Conservation (phyloP, 1,140 invertebrate genomes). For the Caenorhabditis brenneri region DNA sequence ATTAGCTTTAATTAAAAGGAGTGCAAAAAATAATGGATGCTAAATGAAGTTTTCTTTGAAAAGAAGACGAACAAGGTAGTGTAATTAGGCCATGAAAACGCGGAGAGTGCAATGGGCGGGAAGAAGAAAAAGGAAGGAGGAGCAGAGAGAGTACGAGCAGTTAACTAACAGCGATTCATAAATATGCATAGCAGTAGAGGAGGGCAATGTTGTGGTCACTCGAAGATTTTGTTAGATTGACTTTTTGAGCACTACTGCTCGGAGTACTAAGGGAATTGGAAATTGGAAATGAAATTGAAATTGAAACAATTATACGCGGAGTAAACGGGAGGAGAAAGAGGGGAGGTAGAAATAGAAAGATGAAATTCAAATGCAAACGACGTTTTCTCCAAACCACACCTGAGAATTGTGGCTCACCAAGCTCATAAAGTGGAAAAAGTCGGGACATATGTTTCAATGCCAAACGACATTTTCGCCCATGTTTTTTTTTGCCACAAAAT, state of each 20-base stretch:
- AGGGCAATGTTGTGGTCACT: conserved; percentile 36
- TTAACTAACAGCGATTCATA: conserved; percentile 42
- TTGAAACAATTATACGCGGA: neutral
- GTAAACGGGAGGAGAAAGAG: neutral
- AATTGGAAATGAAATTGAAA: conserved; percentile 11
- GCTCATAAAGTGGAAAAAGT: neutral
- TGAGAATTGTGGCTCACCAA: neutral
- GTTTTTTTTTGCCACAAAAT: neutral
- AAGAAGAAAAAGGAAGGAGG: neutral
- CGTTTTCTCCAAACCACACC: neutral
- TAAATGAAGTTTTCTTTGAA: neutral
- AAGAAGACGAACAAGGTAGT: neutral
- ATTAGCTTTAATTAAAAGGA: neutral
- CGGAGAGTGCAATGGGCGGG: neutral
- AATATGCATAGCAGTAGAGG: conserved; percentile 30
- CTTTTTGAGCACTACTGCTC: neutral
- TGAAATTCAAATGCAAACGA: neutral
- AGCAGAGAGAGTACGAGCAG: conserved; percentile 22
- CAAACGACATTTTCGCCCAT: neutral
- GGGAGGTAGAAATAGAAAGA: neutral
- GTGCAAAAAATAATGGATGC: neutral
- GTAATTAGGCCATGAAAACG: conserved; percentile 18
- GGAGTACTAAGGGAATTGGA: neutral
- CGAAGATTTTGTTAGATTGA: conserved; percentile 40
- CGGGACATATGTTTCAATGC: neutral